Evolutionary conservation across 2,797 vertebrate genomes (phyloP).

Genomic region (Chrysocyon brachyurus): DNA sequence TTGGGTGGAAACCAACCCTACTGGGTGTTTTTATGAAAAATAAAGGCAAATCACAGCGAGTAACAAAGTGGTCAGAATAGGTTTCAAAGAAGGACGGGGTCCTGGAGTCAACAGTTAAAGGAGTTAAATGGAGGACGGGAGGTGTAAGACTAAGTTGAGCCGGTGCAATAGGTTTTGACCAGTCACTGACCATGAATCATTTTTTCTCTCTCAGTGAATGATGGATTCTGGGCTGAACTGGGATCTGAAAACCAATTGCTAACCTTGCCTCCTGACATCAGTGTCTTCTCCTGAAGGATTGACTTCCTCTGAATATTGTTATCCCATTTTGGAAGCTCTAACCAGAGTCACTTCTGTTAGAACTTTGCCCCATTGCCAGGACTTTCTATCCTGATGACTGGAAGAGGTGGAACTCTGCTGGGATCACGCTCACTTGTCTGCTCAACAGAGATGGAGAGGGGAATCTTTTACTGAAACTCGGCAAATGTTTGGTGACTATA

Average conservation of each 20-base stretch:
- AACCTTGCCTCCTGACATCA: background rate
- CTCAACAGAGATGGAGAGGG: background rate
- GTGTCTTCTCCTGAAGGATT: background rate
- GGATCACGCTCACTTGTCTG: background rate
- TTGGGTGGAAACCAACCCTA: background rate
- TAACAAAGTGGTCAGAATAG: background rate
- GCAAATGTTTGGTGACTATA: background rate
- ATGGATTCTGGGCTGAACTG: background rate
- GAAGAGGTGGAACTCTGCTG: background rate
- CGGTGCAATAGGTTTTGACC: background rate
- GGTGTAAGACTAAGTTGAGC: background rate
- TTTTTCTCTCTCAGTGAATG: background rate
- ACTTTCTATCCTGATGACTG: background rate
- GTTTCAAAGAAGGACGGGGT: background rate
- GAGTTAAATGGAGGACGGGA: rapidly evolving
- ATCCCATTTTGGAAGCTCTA: background rate
- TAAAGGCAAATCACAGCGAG: background rate
- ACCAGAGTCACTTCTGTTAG: background rate
- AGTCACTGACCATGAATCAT: no score
- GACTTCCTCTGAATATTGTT: background rate
- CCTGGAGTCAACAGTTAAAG: background rate
- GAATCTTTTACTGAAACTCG: background rate
- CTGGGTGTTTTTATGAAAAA: background rate
- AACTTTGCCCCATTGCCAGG: background rate
- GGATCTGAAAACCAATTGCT: background rate